A percentile compares a stretch with the other conserved stretches of the same genome.
phyloP scores from a whole-genome alignment of 2,888 invertebrate genomes.

The Melipona bicolor region DNA sequence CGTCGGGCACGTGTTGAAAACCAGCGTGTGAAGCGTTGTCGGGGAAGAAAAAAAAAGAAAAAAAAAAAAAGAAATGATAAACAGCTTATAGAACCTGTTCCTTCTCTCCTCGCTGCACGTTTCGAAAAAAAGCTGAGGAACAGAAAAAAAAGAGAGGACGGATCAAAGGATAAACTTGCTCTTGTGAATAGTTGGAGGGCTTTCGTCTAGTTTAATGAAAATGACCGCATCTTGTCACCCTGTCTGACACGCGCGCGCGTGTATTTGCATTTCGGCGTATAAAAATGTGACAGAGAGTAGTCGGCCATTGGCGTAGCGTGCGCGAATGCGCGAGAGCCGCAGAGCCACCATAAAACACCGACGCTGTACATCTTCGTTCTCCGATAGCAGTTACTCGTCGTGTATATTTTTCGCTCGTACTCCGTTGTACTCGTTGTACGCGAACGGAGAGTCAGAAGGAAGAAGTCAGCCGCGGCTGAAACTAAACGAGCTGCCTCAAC shows the following conservation, averaged over 20 bases:
- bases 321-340: background rate
- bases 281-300: slow-evolving; percentile 24
- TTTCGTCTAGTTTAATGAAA: slow-evolving; percentile 31
- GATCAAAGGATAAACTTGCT: slow-evolving; percentile 21
- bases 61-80: background rate
- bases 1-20: background rate
- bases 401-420: background rate
- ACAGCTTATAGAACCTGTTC: background rate
- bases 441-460: slow-evolving; percentile 30
- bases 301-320: slow-evolving; percentile 37
- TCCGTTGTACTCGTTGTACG: background rate
- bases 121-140: background rate
- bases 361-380: background rate
- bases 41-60: background rate
- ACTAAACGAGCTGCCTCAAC: too few species aligned
- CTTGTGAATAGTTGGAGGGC: slow-evolving; percentile 1
- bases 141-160: too few species aligned
- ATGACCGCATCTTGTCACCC: slow-evolving; percentile 31
- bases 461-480: too few species aligned
- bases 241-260: background rate
- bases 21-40: background rate
- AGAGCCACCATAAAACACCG: background rate
- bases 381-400: background rate
- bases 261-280: slow-evolving; percentile 42
- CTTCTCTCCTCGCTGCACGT: background rate